Base-by-base conservation (phyloP, 2,888 invertebrate species). In the Ferdinandea cuprea region DNA sequence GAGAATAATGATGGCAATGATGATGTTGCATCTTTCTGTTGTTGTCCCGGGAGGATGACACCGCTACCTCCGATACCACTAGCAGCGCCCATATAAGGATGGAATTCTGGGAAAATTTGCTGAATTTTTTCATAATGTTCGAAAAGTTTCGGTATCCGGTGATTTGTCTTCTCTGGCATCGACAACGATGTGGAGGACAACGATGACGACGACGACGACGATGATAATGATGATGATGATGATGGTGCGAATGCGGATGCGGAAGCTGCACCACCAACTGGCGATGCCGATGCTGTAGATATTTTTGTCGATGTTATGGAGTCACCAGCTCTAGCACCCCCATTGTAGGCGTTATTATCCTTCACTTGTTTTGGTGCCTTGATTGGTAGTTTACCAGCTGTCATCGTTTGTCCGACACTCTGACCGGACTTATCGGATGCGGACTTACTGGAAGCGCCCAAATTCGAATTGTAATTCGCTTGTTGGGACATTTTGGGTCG, bases 61-160 rank as follows among this genome's bases (percentile, higher is more conserved):
- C 37, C 37, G n/a, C n/a, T n/a, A 25, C 25, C 5, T 2, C 40
- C 13, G 3, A 58, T 59, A 8, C 32, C 80, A 50, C 15, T 21
- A 15, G 28, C 40, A 8, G 87, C 86, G 65, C 88, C 88, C 35
- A 89, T 89, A 83, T 91, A 91, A 3, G 93, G 93, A 86, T 93
- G 92, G 87, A 93, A 91, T 83, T 95, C 94, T 2, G 96, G 96
- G 89, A 95, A 96, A 86, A 96, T 95, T 87, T 95, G 93, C 89
- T 95, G 95, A 85, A 95, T 94, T 92, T 95, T 95, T 86, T 94
- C 93, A 89, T 95, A 95, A 87, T 94, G 93, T 89, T 94, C 94
- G 90, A 95, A 95, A 71, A 95, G 92, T 86, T 93, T 93, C 17
- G 94, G 94, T 90, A 95, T 94, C 89, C 94, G 93, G 61, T 91